Percentiles rank a stretch among this genome's conserved stretches.
phyloP scores from a whole-genome alignment of 2,113 vertebrate genomes.

The Chascanopsetta lugubris region DNA sequence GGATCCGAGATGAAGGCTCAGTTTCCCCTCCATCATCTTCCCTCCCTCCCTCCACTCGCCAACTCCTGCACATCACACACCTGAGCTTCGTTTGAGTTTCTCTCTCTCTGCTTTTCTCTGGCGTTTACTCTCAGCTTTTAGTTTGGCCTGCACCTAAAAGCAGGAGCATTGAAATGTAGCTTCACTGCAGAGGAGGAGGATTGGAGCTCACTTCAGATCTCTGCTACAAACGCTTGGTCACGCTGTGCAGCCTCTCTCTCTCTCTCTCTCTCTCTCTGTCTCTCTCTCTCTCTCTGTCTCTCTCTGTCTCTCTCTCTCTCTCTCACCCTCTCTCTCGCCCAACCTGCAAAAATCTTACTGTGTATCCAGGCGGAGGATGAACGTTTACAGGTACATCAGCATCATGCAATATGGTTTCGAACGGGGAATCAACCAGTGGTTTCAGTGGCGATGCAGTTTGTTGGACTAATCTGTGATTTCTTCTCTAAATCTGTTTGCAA shows the following conservation, averaged over 20 bases:
- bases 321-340: conserved; percentile 1
- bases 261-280: too few relatives aligned
- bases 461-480: not conserved
- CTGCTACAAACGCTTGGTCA: not conserved
- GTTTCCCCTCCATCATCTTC: not conserved
- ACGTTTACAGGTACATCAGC: conserved; percentile 9
- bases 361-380: not conserved
- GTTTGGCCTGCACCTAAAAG: not conserved
- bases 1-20: too few relatives aligned
- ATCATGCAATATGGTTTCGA: not conserved
- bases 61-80: too few relatives aligned
- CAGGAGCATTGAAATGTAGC: not conserved
- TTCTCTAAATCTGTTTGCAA: conserved; percentile 3
- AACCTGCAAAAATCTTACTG: conserved; percentile 9
- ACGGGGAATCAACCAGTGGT: not conserved
- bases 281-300: too few relatives aligned
- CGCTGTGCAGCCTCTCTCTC: conserved; percentile 1
- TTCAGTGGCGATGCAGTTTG: too few relatives aligned
- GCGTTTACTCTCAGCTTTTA: not conserved
- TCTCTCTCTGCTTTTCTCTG: too few relatives aligned
- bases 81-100: too few relatives aligned
- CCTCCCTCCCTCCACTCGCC: not conserved
- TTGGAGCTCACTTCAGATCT: not conserved
- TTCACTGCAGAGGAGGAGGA: too few relatives aligned
- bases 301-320: not conserved